Evolutionary conservation across 2,888 invertebrate genomes (phyloP), one percentile per base, ranked within the genome.

Genomic region (Cecidostiba fungosa): DNA sequence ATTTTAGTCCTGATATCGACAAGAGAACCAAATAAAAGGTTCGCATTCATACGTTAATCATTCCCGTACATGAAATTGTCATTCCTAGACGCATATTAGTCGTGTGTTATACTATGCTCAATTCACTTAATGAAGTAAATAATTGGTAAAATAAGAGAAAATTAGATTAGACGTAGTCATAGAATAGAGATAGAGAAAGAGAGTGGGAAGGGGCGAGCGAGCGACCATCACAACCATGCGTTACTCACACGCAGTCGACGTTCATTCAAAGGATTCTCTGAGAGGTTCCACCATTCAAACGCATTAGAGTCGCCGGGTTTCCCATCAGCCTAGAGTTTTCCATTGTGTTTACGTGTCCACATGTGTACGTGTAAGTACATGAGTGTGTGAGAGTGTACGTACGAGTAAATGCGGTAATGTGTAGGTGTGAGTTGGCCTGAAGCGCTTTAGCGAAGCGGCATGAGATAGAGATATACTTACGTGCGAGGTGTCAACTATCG

Each of bases 401-500:
- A 26, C 32, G 6, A 8, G 72, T 54, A 32, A 10, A 59, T n/a
- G 54, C 54, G n/a, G 19, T 8, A n/a, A 59, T 23, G 50, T 79
- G 23, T 80, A 19, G 10, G 50, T 70, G 36, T 78, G 19, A 54
- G 82, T 62, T 76, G n/a, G 72, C 36, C 16, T 43, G 66, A 78
- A 85, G 72, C 77, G 66, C 74, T 78, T 62, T 39, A 76, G 84
- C 36, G 70, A 19, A 19, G 5, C 62, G 72, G 76, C 14, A 79
- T n/a, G n/a, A n/a, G n/a, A 47, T 26, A 26, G 74, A 95, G n/a
- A n/a, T n/a, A n/a, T 95, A 97, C 97, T 97, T 96, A 97, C 97
- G 95, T 97, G 97, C 94, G 97, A 96, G 88, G 97, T 96, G 91
- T 97, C 97, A 91, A 97, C 96, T 89, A 96, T 94, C 88, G 97